phyloP scores from a whole-genome alignment of 2,113 vertebrate species.

The Oncorhynchus clarkii region DNA sequence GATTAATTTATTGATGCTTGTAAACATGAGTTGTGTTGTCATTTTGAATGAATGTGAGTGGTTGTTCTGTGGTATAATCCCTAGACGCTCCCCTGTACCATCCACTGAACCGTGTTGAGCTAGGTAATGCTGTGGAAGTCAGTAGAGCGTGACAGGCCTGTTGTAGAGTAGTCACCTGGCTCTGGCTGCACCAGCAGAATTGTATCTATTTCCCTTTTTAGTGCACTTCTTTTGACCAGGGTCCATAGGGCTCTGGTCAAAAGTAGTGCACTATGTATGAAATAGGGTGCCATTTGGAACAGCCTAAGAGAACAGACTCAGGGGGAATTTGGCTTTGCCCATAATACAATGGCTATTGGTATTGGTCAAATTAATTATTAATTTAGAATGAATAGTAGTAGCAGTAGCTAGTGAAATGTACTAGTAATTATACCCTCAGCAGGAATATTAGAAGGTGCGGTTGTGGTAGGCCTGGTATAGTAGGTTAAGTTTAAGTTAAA shows the following conservation, averaged over 20 bases:
- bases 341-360: too few relatives aligned
- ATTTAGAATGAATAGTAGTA: neutral
- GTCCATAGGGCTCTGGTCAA: too few relatives aligned
- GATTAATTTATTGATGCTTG: slow-evolving; percentile 24
- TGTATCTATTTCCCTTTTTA: too few relatives aligned
- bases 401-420: neutral
- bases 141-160: neutral
- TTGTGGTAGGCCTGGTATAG: too few relatives aligned
- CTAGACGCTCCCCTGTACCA: slow-evolving; percentile 1
- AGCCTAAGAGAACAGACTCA: neutral
- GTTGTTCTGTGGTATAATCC: neutral
- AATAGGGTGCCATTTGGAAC: neutral
- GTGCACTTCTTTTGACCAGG: too few relatives aligned
- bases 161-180: neutral
- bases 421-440: too few relatives aligned
- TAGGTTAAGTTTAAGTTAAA: too few relatives aligned
- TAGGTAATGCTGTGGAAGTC: slow-evolving; percentile 1
- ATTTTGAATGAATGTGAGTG: slow-evolving; percentile 27
- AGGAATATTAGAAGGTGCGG: too few relatives aligned
- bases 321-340: neutral
- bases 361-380: too few relatives aligned
- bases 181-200: neutral
- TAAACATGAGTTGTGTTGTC: slow-evolving; percentile 9
- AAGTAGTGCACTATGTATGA: too few relatives aligned
- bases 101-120: neutral